Evolutionary conservation across 2,797 vertebrate genomes (phyloP), one percentile per base, ranked within the genome.

Genomic region (Myotis vivesi): DNA sequence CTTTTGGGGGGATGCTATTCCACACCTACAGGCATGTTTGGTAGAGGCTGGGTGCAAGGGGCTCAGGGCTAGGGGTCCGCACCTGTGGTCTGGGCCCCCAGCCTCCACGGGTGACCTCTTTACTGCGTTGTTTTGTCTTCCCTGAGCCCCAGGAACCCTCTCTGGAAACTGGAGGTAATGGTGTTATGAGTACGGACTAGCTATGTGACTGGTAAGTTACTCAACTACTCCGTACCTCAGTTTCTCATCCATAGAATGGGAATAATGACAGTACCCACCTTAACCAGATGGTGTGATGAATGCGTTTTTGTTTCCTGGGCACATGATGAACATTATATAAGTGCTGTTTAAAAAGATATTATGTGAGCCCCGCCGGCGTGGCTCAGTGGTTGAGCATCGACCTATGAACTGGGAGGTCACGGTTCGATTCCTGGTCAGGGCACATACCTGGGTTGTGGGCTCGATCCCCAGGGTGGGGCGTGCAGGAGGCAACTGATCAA

Each of bases 81-180:
- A 0, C 5, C n/a, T 3, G 6, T 3, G 36, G 11, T 7, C 72
- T 12, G 16, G 66, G 2, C 46, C n/a, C 8, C 6, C 75, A 36
- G 41, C 30, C 15, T 36, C 36, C 12, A 30, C n/a, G 5, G 20
- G n/a, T 28, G 44, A 13, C 20, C 53, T 9, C 33, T 55, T 46
- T 23, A 0, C 23, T n/a, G 1, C 15, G 49, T 25, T 8, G 3
- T 25, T 41, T 5, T 12, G 5, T 49, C 28, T 17, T n/a, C 17
- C 41, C 41, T 0, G 9, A 55, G 13, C 7, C 49, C 62, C 38
- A 23, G 73, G 79, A 36, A 10, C 33, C 49, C 6, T 9, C 66
- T 64, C 62, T 73, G 62, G 7, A 44, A 69, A 51, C 15, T 6
- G 64, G 30, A 8, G 15, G 64, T 51, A 1, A 30, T 17, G 3